Evolutionary conservation across 2,888 invertebrate genomes (phyloP), one percentile per base, ranked within the genome.

Genomic region (Celastrina argiolus): DNA sequence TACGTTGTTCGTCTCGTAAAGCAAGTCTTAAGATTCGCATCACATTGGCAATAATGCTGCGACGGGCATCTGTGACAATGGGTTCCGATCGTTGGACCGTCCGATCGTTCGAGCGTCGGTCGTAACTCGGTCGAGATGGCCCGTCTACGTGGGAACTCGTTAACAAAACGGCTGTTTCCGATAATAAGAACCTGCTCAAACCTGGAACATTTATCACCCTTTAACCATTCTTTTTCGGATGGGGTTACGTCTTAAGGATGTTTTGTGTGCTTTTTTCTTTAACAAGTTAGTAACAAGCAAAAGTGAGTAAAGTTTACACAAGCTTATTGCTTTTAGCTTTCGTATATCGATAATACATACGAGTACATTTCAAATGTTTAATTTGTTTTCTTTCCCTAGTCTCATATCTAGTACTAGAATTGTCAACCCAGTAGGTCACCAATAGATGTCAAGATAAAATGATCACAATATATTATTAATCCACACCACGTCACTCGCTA

Each of bases 21-120:
- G 36, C 22, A 36, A 14, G 39, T 61, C 36, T 61, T 22, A 39
- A 61, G 78, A 83, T 84, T 83, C 81, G 81, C 83, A 85, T 86
- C 86, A 79, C 79, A 83, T 80, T 74, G 74, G 81, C 79, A 81
- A 83, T 84, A 81, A 81, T 78, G 74, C 75, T 68, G 42, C 72
- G 72, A 73, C 71, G 72, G 74, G 73, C 78, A 79, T 77, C 76
- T 81, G 80, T 78, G 78, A 82, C 80, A 79, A 79, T 77, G 74
- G 73, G 10, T 16, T 51, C 12, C 51, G 51, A 51, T 18, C 51
- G 14, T 51, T 51, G 12, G 22, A 2, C 42, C 42, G 51, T 51
- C 51, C 12, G 26, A 51, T 5, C 51, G 12, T 51, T 51, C 71
- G 66, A 67, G 72, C 72, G 74, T 68, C 72, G 71, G 70, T 74